These are phyloP conservation scores for Zygothrica quintamaculata DNA, from an alignment of 2,888 invertebrate species.

Conservation along the genomic window DNA sequence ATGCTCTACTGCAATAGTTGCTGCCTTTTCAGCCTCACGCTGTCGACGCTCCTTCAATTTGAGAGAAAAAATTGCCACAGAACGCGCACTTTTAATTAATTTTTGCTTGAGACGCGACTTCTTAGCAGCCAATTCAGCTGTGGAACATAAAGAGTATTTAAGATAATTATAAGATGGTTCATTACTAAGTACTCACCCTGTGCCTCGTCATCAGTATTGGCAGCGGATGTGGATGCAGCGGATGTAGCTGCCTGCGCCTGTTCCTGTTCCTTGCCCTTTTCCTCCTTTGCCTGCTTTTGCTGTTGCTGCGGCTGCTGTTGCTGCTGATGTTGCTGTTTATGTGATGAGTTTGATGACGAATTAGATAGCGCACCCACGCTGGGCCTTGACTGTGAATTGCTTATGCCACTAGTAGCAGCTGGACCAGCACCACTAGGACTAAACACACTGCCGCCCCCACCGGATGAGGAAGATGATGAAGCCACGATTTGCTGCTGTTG, in stretches of 20 bases:
- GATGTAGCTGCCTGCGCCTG: conserved; percentile 37
- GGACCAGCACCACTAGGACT: conserved; percentile 64
- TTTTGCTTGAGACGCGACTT: conserved; percentile 90
- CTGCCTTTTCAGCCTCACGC: conserved; percentile 89
- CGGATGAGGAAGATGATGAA: conserved; percentile 77
- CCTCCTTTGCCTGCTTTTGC: conserved; percentile 36
- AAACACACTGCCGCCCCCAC: conserved; percentile 73
- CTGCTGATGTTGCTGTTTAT: conserved; percentile 70
- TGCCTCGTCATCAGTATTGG: conserved; percentile 86
- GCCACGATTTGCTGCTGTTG: conserved; percentile 70
- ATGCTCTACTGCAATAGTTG: conserved; percentile 87
- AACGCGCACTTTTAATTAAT: conserved; percentile 92
- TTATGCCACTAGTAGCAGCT: conserved; percentile 41
- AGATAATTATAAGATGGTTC: background rate
- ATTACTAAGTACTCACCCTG: conserved; percentile 86
- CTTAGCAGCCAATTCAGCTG: conserved; percentile 87
- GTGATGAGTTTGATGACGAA: conserved; percentile 79
- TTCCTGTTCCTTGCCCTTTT: conserved; percentile 28
- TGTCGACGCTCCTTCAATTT: conserved; percentile 92
- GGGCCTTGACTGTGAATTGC: conserved; percentile 72
- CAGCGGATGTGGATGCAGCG: conserved; percentile 54
- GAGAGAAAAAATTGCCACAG: conserved; percentile 93
- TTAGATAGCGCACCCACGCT: conserved; percentile 82
- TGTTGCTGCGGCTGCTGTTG: conserved; percentile 46
- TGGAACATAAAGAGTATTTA: conserved; percentile 48